phyloP scores from a whole-genome alignment of 1,140 invertebrate species.

The Ceratosolen fusciceps region DNA sequence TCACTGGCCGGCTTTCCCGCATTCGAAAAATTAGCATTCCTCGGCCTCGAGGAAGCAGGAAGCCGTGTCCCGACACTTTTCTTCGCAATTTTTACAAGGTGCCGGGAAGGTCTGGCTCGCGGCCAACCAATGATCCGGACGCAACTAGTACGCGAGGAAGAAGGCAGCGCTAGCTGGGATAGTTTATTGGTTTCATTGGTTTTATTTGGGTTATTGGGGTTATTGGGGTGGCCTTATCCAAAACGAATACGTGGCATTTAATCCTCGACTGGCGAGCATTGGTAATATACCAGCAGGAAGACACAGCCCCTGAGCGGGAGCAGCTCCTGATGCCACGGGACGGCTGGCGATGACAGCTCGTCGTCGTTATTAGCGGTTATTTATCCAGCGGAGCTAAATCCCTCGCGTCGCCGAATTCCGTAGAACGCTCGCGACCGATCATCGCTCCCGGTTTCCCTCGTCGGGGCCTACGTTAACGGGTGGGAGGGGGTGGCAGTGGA shows the following conservation, averaged over 20 bases:
- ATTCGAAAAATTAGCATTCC: slow-evolving; percentile 11
- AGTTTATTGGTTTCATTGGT: too few species aligned
- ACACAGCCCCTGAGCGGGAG: too few species aligned
- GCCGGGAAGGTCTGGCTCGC: background rate
- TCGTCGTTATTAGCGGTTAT: background rate
- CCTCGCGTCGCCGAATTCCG: background rate
- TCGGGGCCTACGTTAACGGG: slow-evolving; percentile 13
- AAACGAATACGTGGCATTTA: too few species aligned
- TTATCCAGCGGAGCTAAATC: background rate
- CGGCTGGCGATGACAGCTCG: background rate
- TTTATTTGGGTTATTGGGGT: too few species aligned
- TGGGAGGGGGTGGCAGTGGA: too few species aligned
- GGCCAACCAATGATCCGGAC: too few species aligned
- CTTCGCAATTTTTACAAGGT: background rate
- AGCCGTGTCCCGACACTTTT: background rate
- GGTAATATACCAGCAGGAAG: too few species aligned
- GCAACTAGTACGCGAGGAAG: too few species aligned
- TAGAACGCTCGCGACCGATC: background rate
- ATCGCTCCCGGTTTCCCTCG: slow-evolving; percentile 32
- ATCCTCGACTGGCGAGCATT: too few species aligned
- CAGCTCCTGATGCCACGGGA: too few species aligned
- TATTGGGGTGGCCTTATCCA: too few species aligned
- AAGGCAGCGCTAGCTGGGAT: too few species aligned
- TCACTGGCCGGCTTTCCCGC: background rate
- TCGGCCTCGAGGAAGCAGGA: background rate